These are phyloP conservation scores for Cryptus viduatorius DNA, from an alignment of 2,888 invertebrate genomes.

Conservation along the genomic window DNA sequence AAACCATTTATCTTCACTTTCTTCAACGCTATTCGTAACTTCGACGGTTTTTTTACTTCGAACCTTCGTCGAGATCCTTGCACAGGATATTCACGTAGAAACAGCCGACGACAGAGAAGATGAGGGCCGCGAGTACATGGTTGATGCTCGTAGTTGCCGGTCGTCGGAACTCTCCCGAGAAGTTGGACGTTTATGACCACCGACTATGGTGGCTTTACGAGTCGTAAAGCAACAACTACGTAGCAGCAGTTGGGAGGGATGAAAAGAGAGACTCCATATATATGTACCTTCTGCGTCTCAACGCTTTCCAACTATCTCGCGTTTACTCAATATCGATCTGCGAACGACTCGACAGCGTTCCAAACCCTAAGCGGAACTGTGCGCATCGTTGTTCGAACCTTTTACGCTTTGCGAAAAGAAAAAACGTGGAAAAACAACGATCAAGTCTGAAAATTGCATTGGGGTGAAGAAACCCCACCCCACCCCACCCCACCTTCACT, in stretches of 20 bases:
- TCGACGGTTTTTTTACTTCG: neutral
- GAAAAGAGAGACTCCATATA: constrained; percentile 12
- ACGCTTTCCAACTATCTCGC: neutral
- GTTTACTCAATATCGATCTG: constrained; percentile 7
- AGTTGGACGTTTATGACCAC: constrained; percentile 49
- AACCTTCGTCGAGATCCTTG: constrained; percentile 22
- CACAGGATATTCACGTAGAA: neutral
- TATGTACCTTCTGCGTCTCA: neutral
- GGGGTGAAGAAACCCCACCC: neutral
- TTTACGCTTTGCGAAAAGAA: neutral
- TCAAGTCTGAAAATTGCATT: constrained; percentile 2
- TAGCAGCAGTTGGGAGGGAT: constrained; percentile 15
- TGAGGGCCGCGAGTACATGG: constrained; percentile 10
- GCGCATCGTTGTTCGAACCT: neutral
- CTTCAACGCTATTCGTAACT: neutral
- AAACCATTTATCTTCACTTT: neutral
- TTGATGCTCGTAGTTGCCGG: constrained; percentile 15
- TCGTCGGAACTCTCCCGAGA: constrained; percentile 37
- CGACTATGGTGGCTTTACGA: constrained; percentile 48
- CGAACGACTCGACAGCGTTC: neutral
- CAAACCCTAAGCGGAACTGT: neutral
- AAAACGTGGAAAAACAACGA: neutral
- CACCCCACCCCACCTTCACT: no score
- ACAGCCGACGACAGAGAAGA: constrained; percentile 16
- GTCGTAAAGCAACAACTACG: constrained; percentile 56